Conservation (phyloP, 2,797 vertebrate species). For the Botia kubotai region DNA sequence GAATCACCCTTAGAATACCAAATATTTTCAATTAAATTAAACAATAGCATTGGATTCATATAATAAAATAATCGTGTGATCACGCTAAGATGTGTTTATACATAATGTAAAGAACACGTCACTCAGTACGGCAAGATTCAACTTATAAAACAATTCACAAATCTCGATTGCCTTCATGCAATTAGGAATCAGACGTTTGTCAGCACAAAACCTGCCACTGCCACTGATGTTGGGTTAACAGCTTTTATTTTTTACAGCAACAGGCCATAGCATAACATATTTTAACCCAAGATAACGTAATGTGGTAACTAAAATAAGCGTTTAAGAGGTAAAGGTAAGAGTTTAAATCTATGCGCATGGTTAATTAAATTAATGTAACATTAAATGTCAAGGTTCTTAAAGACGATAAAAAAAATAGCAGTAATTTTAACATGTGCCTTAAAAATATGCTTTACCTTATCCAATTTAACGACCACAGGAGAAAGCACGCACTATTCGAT, state of each 20-base stretch:
- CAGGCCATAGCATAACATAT: neutral
- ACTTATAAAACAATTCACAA: neutral
- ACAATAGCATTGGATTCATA: neutral
- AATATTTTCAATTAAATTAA: neutral
- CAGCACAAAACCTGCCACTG: neutral
- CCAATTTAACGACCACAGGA: neutral
- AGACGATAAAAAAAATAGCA: neutral
- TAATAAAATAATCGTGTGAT: neutral
- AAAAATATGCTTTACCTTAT: slow-evolving; percentile 14
- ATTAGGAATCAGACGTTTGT: neutral
- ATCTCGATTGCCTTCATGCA: neutral
- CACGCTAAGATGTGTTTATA: neutral
- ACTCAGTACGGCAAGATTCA: no score
- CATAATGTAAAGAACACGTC: neutral
- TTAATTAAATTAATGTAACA: no score
- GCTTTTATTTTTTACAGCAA: neutral
- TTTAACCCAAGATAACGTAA: neutral
- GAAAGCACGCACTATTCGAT: neutral
- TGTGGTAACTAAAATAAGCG: neutral
- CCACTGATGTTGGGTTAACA: neutral
- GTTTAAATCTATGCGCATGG: no score
- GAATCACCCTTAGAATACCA: neutral
- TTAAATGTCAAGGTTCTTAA: neutral
- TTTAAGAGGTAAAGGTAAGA: no score
- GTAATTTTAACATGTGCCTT: neutral